Conservation (phyloP, 2,888 invertebrate genomes). For the Acanthococcus lagerstroemiae region DNA sequence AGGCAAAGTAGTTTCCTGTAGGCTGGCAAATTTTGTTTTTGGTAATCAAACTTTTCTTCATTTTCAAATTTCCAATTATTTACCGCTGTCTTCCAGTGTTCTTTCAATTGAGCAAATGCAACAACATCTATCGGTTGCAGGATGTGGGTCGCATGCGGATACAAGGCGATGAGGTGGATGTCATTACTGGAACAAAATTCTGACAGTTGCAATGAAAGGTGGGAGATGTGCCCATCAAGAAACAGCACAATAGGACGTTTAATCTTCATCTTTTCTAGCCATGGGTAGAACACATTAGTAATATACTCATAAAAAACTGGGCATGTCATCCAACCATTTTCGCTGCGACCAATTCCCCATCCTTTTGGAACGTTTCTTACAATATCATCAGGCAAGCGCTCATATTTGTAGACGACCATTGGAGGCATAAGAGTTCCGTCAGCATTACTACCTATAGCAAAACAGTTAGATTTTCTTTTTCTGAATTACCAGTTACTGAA, state of each 20-base stretch:
- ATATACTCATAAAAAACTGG: constrained; percentile 35
- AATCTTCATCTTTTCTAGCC: constrained; percentile 34
- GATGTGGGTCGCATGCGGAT: constrained; percentile 36
- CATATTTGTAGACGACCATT: constrained; percentile 34
- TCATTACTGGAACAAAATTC: constrained; percentile 34
- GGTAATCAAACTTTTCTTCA: constrained; percentile 31
- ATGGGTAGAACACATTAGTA: constrained; percentile 35
- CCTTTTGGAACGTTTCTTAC: constrained; percentile 32
- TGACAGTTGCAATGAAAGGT: constrained; percentile 36
- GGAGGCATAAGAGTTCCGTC: constrained; percentile 35
- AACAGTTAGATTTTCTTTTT: constrained; percentile 8
- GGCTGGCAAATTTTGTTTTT: neutral
- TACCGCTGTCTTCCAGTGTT: constrained; percentile 33
- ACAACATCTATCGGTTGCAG: constrained; percentile 37
- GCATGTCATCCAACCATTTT: constrained; percentile 35
- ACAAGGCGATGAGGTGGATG: constrained; percentile 34
- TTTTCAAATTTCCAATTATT: constrained; percentile 33
- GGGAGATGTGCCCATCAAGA: constrained; percentile 42
- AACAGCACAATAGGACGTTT: constrained; percentile 39
- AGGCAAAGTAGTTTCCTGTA: too few relatives aligned
- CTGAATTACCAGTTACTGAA: neutral
- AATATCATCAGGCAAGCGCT: constrained; percentile 34
- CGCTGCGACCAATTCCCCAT: constrained; percentile 35
- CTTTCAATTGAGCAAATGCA: constrained; percentile 35
- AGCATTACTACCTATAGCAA: constrained; percentile 36